A percentile compares a stretch with the other conserved stretches of the same genome.
Conservation (phyloP, 2,888 invertebrate species). For the Adelognathus sp. region DNA sequence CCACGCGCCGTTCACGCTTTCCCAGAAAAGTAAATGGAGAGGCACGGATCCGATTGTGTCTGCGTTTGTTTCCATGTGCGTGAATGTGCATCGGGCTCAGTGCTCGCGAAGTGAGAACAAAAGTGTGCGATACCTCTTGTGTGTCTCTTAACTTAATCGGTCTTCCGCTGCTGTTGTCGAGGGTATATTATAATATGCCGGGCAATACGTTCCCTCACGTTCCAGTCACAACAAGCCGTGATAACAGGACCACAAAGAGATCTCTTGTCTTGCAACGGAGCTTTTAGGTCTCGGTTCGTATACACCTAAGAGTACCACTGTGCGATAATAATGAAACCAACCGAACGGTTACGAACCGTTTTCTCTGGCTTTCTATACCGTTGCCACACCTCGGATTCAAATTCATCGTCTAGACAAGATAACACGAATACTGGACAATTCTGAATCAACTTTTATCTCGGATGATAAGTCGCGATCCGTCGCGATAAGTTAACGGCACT, state of each 20-base stretch:
- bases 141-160: background rate
- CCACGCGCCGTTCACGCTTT: background rate
- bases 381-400: conserved; percentile 15
- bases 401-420: conserved; percentile 29
- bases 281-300: background rate
- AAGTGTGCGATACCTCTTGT: background rate
- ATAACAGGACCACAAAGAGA: conserved; percentile 37
- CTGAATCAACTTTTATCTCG: background rate
- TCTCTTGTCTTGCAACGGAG: background rate
- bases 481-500: background rate
- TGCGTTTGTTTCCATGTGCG: conserved; percentile 17
- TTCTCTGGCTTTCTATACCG: background rate
- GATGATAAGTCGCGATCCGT: conserved; percentile 12
- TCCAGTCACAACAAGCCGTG: conserved; percentile 40
- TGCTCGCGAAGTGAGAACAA: background rate
- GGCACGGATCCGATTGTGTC: conserved; percentile 50
- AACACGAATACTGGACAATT: conserved; percentile 4
- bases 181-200: background rate
- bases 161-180: conserved; percentile 1
- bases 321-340: background rate
- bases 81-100: conserved; percentile 6
- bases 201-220: background rate
- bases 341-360: background rate
- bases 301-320: background rate
- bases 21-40: conserved; percentile 50